Percentiles rank a stretch among this genome's conserved stretches.
Conservation (phyloP, 1,140 invertebrate species). For the Myzus persicae region DNA sequence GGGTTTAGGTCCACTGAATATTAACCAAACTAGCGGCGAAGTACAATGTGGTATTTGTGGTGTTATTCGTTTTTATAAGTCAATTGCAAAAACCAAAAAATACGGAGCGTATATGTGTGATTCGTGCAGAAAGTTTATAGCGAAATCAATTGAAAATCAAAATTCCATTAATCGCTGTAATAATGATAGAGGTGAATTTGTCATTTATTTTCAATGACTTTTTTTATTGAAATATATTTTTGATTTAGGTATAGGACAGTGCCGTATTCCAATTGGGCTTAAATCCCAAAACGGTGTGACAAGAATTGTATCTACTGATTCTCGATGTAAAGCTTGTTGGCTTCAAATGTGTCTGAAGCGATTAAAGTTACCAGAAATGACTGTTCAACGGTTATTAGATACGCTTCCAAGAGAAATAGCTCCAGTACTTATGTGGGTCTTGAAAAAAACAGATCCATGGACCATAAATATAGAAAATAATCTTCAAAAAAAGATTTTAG, state of each 20-base stretch:
- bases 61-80: slow-evolving; percentile 77
- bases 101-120: slow-evolving; percentile 86
- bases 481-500: slow-evolving; percentile 35
- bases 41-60: slow-evolving; percentile 77
- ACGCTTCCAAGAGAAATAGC: slow-evolving; percentile 69
- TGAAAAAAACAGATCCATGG: slow-evolving; percentile 52
- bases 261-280: slow-evolving; percentile 75
- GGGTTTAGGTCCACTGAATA: slow-evolving; percentile 42
- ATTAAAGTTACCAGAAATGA: slow-evolving; percentile 72
- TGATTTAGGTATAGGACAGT: slow-evolving; percentile 65
- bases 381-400: slow-evolving; percentile 61
- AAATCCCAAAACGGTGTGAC: slow-evolving; percentile 73
- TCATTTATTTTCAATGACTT: background rate
- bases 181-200: slow-evolving; percentile 55
- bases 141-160: slow-evolving; percentile 68
- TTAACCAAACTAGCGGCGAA: slow-evolving; percentile 39
- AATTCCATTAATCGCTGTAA: slow-evolving; percentile 43
- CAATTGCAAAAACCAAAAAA: slow-evolving; percentile 79
- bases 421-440: slow-evolving; percentile 62
- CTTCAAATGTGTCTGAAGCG: slow-evolving; percentile 82
- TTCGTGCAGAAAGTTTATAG: slow-evolving; percentile 85
- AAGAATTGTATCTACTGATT: slow-evolving; percentile 47
- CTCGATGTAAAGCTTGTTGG: slow-evolving; percentile 85
- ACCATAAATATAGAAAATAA: slow-evolving; percentile 16
- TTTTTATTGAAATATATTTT: slow-evolving; percentile 22